Percentiles rank a stretch among this genome's conserved stretches.
Evolutionary conservation across 2,797 vertebrate species (phyloP).

Genomic region (Schizothorax lantsangensis): DNA sequence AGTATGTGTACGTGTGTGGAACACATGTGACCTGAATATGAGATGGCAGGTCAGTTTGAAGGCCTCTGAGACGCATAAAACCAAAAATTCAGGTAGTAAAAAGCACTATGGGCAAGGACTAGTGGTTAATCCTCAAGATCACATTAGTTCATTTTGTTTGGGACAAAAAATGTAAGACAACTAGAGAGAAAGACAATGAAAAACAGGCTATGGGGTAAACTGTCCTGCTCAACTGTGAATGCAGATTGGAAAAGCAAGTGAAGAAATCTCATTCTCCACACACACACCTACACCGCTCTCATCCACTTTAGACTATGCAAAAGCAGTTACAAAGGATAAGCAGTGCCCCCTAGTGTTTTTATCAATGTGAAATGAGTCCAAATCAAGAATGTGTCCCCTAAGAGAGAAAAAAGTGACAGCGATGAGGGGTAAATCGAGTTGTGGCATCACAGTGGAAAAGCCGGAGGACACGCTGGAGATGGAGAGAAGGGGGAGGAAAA

Average conservation of each 20-base stretch:
- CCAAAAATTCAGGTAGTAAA: slow-evolving; percentile 9
- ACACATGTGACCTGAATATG: not conserved
- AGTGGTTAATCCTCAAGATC: not conserved
- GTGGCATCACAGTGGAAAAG: slow-evolving; percentile 67
- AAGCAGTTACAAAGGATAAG: slow-evolving; percentile 89
- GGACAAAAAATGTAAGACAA: not conserved
- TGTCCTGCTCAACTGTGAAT: slow-evolving; percentile 42
- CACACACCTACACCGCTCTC: slow-evolving; percentile 49
- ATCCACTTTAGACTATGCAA: slow-evolving; percentile 59
- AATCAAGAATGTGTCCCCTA: slow-evolving; percentile 73
- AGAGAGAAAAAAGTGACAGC: slow-evolving; percentile 49
- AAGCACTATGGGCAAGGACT: slow-evolving; percentile 1
- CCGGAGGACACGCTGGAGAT: slow-evolving; percentile 48
- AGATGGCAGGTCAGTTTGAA: not conserved
- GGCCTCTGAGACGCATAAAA: not conserved
- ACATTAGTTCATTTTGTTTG: not conserved
- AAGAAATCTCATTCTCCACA: slow-evolving; percentile 55
- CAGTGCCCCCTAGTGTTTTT: slow-evolving; percentile 99
- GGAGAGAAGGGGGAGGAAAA: slow-evolving; percentile 35
- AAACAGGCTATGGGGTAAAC: slow-evolving; percentile 27
- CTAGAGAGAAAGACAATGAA: slow-evolving; percentile 7
- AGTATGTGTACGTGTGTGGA: slow-evolving; percentile 19
- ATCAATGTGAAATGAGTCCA: slow-evolving; percentile 79
- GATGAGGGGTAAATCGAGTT: slow-evolving; percentile 57
- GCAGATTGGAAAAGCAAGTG: slow-evolving; percentile 56